These are phyloP conservation scores for Trichoplax adhaerens DNA, from an alignment of 37 sponge, comb jelly and placozoan genomes.

Conservation along the genomic window DNA sequence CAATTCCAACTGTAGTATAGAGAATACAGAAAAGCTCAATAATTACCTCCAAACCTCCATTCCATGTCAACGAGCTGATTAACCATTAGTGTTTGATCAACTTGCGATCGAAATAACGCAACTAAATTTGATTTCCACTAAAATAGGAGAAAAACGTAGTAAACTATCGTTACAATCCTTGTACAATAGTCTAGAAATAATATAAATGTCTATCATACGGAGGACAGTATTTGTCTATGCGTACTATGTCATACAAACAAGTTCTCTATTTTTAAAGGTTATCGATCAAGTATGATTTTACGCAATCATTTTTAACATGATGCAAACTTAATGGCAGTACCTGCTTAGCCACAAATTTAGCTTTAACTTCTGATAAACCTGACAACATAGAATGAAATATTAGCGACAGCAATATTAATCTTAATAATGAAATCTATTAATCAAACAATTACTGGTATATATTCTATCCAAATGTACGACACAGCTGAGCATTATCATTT, in stretches of 20 bases:
- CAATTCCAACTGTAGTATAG: neutral
- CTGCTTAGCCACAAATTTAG: constrained; percentile 25
- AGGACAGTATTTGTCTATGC: no score
- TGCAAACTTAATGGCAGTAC: constrained; percentile 2
- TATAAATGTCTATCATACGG: no score
- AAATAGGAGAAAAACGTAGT: neutral
- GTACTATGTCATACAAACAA: no score
- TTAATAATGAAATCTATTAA: no score
- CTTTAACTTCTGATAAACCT: constrained; percentile 62
- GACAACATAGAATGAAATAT: neutral
- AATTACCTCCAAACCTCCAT: constrained; percentile 86
- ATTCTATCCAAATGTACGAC: no score
- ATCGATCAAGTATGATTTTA: neutral
- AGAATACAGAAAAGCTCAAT: neutral
- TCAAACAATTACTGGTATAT: no score
- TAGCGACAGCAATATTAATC: neutral
- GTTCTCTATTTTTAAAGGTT: neutral
- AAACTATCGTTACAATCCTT: neutral
- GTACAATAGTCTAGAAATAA: neutral
- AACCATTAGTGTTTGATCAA: constrained; percentile 69
- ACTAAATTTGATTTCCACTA: constrained; percentile 59
- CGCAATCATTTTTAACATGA: neutral
- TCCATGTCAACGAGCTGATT: constrained; percentile 88
- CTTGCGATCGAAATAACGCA: constrained; percentile 43
- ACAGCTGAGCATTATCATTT: no score